Base-by-base conservation (phyloP, 2,113 vertebrate genomes). In the Antennarius striatus region DNA sequence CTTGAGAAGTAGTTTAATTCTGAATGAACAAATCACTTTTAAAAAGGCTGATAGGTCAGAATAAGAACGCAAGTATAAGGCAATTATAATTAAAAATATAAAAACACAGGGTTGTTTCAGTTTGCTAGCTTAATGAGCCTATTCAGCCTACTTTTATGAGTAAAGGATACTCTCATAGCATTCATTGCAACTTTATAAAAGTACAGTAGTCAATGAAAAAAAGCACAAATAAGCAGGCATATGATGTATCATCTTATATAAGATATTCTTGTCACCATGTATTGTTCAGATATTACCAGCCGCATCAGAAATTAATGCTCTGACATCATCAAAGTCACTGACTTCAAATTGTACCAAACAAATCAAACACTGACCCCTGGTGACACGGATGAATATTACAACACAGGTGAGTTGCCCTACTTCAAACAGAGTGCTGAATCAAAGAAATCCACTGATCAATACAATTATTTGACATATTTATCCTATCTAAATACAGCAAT, bases 1-100 rank as follows among this genome's bases (percentile, higher is more conserved):
- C 81, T 84, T 82, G 65, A 76, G 84, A 81, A 47, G 65, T 89
- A 86, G 87, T 91, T 89, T 86, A 80, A 90, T 88, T 86, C 73
- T 80, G 71, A 89, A 81, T 73, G 73, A 89, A 81, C 77, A 56
- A 70, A 82, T 87, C 86, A 82, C 73, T 88, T 73, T 83, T 88
- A 81, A 82, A 84, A 81, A 57, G 75, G 68, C 66, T 63, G 69
- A 68, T 71, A 83, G 77, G 82, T 80, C 80, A 85, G 70, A 64
- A 61, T 54, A 82, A 88, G 74, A 88, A 86, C 73, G 57, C 78
- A 88, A 88, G 88, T 88, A 84, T 62, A 85, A 36, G 7, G 5
- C 32, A 36, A 36, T 2, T 36, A 36, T 36, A 7, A 84, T 86
- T 83, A 84, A 79, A 72, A 81, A 79, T 84, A 90, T 86, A 85